Evolutionary conservation across 1,140 invertebrate genomes (phyloP).

Genomic region (Pseudoatta argentina): DNA sequence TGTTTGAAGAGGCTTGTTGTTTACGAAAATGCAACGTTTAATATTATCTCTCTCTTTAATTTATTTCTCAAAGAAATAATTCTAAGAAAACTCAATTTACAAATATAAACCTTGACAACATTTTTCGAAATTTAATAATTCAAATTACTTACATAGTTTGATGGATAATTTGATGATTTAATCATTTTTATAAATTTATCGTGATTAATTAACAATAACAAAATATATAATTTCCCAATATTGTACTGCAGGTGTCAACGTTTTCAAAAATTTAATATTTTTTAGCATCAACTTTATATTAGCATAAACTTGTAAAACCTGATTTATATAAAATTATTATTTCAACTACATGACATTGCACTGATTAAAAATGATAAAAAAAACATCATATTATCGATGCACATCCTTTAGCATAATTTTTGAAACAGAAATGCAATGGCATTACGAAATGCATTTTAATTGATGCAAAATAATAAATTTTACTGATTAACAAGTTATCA

Average conservation of each 20-base stretch:
- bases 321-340: background rate
- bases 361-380: background rate
- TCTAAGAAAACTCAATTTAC: background rate
- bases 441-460: background rate
- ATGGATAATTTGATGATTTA: no score
- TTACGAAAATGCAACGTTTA: background rate
- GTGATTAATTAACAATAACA: no score
- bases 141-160: background rate
- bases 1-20: background rate
- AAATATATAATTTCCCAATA: background rate
- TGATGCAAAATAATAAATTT: background rate
- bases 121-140: background rate
- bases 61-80: background rate
- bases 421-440: background rate
- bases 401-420: background rate
- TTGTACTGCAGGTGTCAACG: background rate
- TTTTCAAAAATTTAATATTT: background rate
- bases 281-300: background rate
- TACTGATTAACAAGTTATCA: constrained; percentile 10
- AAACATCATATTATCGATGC: background rate
- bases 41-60: background rate
- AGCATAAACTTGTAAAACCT: background rate
- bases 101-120: no score
- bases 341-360: background rate
- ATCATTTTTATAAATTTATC: no score